Evolutionary conservation across 2,113 vertebrate genomes (phyloP).

Genomic region (Elachura formosa): DNA sequence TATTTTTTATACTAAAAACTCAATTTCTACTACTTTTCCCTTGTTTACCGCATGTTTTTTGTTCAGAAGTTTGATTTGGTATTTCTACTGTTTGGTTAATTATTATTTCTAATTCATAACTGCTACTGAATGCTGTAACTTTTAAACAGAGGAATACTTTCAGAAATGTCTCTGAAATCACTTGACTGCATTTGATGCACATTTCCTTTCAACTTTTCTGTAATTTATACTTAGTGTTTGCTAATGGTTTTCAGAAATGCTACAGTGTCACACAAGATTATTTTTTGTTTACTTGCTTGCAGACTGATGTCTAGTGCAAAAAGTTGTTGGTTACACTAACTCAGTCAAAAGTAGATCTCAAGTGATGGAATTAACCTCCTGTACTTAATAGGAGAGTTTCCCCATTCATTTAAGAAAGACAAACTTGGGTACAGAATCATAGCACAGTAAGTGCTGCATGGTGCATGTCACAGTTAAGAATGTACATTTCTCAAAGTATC

Average conservation of each 20-base stretch:
- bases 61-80: neutral
- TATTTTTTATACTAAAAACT: neutral
- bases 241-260: neutral
- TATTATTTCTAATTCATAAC: neutral
- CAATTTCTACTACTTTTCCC: neutral
- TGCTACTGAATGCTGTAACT: neutral
- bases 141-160: neutral
- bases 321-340: neutral
- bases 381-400: neutral
- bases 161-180: neutral
- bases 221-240: accelerated
- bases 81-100: neutral
- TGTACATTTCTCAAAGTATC: neutral
- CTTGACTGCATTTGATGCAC: neutral
- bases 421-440: neutral
- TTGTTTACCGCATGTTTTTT: neutral
- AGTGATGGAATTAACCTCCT: neutral
- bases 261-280: neutral
- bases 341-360: neutral
- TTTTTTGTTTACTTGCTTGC: neutral
- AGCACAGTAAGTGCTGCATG: neutral
- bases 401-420: neutral
- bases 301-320: neutral
- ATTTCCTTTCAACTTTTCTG: neutral
- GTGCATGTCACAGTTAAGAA: neutral